phyloP scores from a whole-genome alignment of 2,113 vertebrate genomes.

The Scophthalmus maximus region DNA sequence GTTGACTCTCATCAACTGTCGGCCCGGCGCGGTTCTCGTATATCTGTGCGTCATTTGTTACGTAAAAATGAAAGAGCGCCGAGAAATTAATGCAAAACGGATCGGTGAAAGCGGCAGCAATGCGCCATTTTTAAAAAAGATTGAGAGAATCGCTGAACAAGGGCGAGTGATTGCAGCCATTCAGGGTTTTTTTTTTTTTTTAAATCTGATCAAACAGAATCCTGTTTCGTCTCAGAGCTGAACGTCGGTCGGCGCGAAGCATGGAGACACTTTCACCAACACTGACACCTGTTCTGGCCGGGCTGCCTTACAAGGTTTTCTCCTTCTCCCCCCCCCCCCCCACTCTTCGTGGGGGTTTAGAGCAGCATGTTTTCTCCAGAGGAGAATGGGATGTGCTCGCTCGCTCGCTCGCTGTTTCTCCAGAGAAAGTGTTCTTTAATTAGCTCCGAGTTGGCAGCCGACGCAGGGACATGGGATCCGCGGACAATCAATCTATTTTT shows the following conservation, averaged over 20 bases:
- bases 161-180: slow-evolving; percentile 18
- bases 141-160: slow-evolving; percentile 8
- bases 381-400: slow-evolving; percentile 41
- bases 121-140: slow-evolving; percentile 19
- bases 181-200: slow-evolving; percentile 9
- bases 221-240: not conserved
- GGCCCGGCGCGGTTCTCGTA: not conserved
- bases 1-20: not conserved
- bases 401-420: slow-evolving; percentile 43
- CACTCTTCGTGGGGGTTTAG: not conserved
- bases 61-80: slow-evolving; percentile 8
- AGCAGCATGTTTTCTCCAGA: slow-evolving; percentile 30
- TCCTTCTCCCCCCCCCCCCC: no score
- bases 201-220: not conserved
- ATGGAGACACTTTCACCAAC: not conserved
- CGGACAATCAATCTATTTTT: slow-evolving; percentile 77
- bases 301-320: not conserved
- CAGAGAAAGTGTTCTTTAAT: slow-evolving; percentile 74
- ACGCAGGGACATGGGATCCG: slow-evolving; percentile 52
- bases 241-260: slow-evolving; percentile 4
- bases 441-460: slow-evolving; percentile 73
- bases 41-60: slow-evolving; percentile 9
- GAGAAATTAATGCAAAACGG: slow-evolving; percentile 27
- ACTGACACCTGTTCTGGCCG: slow-evolving; percentile 1
- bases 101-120: not conserved